Evolutionary conservation across 2,888 invertebrate genomes (phyloP).

Genomic region (Tiliacea citrago): DNA sequence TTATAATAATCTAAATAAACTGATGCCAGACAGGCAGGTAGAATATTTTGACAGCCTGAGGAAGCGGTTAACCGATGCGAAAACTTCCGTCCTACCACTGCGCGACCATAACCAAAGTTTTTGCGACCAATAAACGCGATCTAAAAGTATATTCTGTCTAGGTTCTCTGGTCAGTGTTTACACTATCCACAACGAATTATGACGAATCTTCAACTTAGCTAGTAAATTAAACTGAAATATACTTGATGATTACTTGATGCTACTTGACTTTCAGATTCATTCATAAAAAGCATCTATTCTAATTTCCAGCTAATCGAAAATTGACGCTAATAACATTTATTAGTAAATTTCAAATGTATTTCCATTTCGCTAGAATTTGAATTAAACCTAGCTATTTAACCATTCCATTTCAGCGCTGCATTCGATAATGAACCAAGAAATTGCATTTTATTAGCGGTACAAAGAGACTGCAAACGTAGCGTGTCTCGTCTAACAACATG

Average conservation of each 20-base stretch:
- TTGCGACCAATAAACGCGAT: not conserved
- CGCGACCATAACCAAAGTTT: not conserved
- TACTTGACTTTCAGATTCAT: not conserved
- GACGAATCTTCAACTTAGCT: not conserved
- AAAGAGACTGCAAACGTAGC: not conserved
- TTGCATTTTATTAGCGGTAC: too few species aligned
- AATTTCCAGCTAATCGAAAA: too few species aligned
- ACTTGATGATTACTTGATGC: too few species aligned
- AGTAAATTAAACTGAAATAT: not conserved
- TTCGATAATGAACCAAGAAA: slow-evolving; percentile 7
- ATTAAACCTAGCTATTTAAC: not conserved
- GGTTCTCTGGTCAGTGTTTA: not conserved
- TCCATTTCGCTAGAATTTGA: not conserved
- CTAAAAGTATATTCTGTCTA: not conserved
- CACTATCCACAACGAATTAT: not conserved
- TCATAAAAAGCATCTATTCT: not conserved
- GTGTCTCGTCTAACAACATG: not conserved
- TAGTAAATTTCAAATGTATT: slow-evolving; percentile 2
- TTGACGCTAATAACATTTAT: not conserved
- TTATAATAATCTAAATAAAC: too few species aligned
- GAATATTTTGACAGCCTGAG: not conserved
- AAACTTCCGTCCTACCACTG: not conserved
- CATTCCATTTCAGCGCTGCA: not conserved
- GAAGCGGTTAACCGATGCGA: too few species aligned
- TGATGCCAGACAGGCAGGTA: too few species aligned